A percentile compares a stretch with the other conserved stretches of the same genome.
Conservation (phyloP, 2,888 invertebrate genomes). For the Eulithis testata region DNA sequence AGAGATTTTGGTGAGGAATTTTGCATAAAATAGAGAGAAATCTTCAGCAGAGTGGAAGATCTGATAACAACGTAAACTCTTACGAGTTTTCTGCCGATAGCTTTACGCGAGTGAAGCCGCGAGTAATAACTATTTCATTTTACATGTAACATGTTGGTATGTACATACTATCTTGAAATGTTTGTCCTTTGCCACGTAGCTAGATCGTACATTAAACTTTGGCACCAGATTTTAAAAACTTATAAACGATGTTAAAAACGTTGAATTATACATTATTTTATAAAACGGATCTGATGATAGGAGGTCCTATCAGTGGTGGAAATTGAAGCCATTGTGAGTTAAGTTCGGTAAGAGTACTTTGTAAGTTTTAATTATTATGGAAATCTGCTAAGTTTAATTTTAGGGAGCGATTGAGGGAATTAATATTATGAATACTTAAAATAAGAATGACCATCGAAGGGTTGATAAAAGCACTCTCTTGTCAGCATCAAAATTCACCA, state of each 20-base stretch:
- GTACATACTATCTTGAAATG: too few relatives aligned
- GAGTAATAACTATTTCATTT: conserved; percentile 4
- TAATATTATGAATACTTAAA: background rate
- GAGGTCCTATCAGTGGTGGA: background rate
- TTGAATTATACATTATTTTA: background rate
- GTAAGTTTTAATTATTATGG: background rate
- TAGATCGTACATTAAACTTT: too few relatives aligned
- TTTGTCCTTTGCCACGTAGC: too few relatives aligned
- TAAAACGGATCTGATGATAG: too few relatives aligned
- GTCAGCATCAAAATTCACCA: too few relatives aligned
- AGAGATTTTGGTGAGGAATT: background rate
- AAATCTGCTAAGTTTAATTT: background rate
- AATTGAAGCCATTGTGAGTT: background rate
- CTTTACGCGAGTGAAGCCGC: conserved; percentile 1
- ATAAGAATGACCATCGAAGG: too few relatives aligned
- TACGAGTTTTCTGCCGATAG: background rate
- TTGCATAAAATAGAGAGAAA: conserved; percentile 4
- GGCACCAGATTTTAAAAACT: too few relatives aligned
- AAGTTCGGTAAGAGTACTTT: background rate
- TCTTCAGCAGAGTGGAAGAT: conserved; percentile 1
- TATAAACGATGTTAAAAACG: too few relatives aligned
- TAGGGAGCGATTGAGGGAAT: background rate
- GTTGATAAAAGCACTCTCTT: too few relatives aligned
- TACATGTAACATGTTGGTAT: background rate
- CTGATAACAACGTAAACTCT: background rate